Conservation (phyloP, 2,888 invertebrate species). For the Dasysyrphus albostriatus region DNA sequence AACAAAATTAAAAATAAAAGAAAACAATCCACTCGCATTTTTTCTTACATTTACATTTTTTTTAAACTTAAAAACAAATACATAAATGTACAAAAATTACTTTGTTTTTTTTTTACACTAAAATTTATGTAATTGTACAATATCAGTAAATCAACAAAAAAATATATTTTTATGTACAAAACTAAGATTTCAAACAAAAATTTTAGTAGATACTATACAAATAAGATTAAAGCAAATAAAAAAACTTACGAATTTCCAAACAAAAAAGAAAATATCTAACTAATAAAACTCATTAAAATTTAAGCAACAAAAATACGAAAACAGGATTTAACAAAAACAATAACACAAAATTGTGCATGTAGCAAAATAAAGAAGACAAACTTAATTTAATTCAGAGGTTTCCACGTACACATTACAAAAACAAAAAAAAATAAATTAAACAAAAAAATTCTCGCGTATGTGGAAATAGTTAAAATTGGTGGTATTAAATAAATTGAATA, state of each 20-base stretch:
- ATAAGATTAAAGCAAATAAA: conserved; percentile 42
- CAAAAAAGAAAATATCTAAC: conserved; percentile 11
- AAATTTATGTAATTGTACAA: conserved; percentile 59
- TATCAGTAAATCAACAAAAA: conserved; percentile 59
- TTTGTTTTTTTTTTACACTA: conserved; percentile 30
- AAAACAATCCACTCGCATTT: conserved; percentile 62
- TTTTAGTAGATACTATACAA: conserved; percentile 49
- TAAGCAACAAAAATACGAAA: conserved; percentile 62
- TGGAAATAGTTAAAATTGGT: conserved; percentile 73
- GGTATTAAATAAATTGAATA: conserved; percentile 75
- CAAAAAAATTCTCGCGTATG: conserved; percentile 52
- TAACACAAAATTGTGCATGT: conserved; percentile 59
- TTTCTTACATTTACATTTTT: conserved; percentile 2
- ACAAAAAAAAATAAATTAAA: conserved; percentile 20
- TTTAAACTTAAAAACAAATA: conserved; percentile 31
- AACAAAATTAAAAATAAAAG: conserved; percentile 14
- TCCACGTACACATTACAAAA: conserved; percentile 62
- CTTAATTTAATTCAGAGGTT: conserved; percentile 72
- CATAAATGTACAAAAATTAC: conserved; percentile 55
- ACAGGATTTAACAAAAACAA: conserved; percentile 70
- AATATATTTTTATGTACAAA: conserved; percentile 70
- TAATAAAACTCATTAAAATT: conserved; percentile 54
- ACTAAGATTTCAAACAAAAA: conserved; percentile 41
- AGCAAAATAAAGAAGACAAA: conserved; percentile 67
- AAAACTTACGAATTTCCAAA: conserved; percentile 73